Conservation (phyloP, 2,797 vertebrate species). For the Spatula versicolor region DNA sequence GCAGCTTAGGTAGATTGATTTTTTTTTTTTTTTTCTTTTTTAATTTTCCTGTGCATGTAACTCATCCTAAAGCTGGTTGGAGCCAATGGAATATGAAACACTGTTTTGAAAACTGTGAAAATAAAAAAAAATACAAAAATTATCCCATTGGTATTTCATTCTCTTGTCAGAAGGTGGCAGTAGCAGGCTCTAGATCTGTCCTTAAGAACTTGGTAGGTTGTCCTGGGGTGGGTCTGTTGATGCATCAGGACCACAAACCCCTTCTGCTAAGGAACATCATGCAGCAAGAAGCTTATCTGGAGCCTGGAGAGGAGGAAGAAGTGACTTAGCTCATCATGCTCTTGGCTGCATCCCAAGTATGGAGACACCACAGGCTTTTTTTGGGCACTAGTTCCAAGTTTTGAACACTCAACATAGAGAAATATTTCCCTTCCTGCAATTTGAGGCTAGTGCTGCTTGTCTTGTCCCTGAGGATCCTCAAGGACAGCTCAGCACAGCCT, state of each 20-base stretch:
- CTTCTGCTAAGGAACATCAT: rapidly evolving
- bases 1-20: neutral
- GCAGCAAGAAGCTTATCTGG: neutral
- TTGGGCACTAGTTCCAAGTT: neutral
- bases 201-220: rapidly evolving
- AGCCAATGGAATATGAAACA: neutral
- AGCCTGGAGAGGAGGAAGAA: neutral
- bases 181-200: neutral
- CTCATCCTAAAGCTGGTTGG: neutral
- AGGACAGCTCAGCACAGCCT: neutral
- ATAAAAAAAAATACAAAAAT: rapidly evolving
- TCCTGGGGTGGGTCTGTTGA: neutral
- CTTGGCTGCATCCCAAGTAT: neutral
- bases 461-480: neutral
- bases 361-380: neutral
- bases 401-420: neutral
- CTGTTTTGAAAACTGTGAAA: rapidly evolving
- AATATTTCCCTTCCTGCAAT: neutral
- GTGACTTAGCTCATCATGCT: neutral
- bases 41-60: neutral
- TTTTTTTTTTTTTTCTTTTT: neutral
- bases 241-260: rapidly evolving
- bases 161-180: conserved; percentile 48
- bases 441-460: neutral
- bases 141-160: neutral